A percentile compares a stretch with the other conserved stretches of the same genome.
Conservation (phyloP, 64 coral and sea anemone species). For the Porites australiensis region DNA sequence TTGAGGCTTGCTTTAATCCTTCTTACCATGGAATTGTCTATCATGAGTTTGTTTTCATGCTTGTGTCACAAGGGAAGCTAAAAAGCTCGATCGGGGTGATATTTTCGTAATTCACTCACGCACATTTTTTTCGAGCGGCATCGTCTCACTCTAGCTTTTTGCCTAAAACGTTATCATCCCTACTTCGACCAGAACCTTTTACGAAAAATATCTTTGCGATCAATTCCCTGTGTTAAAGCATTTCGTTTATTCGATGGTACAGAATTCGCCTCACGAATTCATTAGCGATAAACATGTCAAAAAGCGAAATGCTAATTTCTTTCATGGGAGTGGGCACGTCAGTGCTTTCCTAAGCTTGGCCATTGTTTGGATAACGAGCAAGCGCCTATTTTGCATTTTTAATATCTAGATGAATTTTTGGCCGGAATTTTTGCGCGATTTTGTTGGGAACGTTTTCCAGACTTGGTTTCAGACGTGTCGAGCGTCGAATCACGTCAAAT, state of each 20-base stretch:
- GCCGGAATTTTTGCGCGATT: conserved; percentile 25
- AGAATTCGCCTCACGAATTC: conserved; percentile 18
- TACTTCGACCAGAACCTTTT: neutral
- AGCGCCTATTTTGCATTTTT: conserved; percentile 85
- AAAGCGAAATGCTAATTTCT: conserved; percentile 76
- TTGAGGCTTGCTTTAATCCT: neutral
- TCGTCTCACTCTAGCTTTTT: neutral
- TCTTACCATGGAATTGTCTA: neutral
- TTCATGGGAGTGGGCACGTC: conserved; percentile 51
- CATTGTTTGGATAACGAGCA: conserved; percentile 75
- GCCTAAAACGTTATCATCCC: neutral
- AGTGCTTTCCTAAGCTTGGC: conserved; percentile 59
- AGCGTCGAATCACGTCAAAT: conserved; percentile 72
- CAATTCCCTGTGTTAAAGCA: neutral
- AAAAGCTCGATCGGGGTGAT: conserved; percentile 40
- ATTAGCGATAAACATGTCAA: conserved; percentile 13
- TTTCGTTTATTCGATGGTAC: neutral
- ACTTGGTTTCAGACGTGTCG: conserved; percentile 36
- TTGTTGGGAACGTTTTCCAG: neutral
- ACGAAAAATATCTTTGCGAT: neutral
- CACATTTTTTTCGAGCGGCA: conserved; percentile 24
- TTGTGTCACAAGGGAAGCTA: neutral
- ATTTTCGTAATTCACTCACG: conserved; percentile 38
- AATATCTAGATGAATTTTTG: conserved; percentile 53
- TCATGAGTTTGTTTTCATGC: neutral